Conservation (phyloP, 2,113 vertebrate genomes). For the Chiloscyllium plagiosum region DNA sequence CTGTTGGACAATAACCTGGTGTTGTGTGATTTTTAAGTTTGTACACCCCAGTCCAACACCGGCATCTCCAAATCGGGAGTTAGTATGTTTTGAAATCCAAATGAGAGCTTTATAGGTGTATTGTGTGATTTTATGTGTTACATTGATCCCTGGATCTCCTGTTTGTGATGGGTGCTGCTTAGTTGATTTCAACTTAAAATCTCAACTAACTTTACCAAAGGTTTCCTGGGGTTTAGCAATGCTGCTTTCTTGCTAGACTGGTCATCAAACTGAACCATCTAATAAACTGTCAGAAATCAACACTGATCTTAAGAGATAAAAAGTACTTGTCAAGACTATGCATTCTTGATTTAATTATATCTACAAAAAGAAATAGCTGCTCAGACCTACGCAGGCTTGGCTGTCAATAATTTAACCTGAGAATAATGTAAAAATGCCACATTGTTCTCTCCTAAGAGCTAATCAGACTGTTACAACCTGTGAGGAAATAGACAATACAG, state of each 20-base stretch:
- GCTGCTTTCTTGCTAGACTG: neutral
- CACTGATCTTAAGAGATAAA: neutral
- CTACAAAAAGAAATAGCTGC: neutral
- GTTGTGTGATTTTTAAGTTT: too few species aligned
- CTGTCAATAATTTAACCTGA: neutral
- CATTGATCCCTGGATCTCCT: neutral
- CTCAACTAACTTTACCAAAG: neutral
- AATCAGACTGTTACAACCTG: neutral
- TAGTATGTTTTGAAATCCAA: neutral
- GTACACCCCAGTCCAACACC: too few species aligned
- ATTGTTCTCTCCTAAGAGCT: neutral
- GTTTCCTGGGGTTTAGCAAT: neutral
- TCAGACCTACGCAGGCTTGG: neutral
- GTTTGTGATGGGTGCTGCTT: neutral
- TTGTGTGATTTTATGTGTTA: neutral
- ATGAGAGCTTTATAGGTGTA: neutral
- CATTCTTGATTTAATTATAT: neutral
- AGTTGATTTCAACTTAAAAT: neutral
- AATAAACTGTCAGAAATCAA: neutral
- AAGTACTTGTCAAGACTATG: neutral
- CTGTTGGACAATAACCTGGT: too few species aligned
- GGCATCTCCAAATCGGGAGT: too few species aligned
- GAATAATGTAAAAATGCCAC: neutral
- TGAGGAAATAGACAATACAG: neutral
- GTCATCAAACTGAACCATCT: neutral